phyloP scores from a whole-genome alignment of 2,888 invertebrate species.

The Sesia apiformis region DNA sequence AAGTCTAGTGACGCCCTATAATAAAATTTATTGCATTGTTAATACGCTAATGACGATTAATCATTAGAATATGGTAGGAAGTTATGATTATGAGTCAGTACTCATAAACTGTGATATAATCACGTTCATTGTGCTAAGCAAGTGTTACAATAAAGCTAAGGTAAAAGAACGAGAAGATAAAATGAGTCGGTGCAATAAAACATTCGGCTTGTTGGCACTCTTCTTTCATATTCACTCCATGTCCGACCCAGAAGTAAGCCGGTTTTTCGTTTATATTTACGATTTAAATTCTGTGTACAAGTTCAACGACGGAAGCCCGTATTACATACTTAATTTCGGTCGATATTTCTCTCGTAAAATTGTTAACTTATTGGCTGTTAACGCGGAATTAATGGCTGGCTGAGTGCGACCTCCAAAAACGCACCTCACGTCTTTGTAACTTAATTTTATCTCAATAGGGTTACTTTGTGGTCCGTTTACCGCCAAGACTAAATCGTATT shows the following conservation, averaged over 20 bases:
- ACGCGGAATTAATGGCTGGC: conserved; percentile 43
- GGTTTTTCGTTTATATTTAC: neutral
- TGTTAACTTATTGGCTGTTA: conserved; percentile 43
- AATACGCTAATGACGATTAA: too few relatives aligned
- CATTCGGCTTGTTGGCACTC: too few relatives aligned
- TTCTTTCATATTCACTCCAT: too few relatives aligned
- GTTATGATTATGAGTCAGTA: too few relatives aligned
- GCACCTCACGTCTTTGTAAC: conserved; percentile 3
- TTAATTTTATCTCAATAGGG: conserved; percentile 23
- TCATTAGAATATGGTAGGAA: too few relatives aligned
- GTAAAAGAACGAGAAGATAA: too few relatives aligned
- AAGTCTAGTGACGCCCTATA: too few relatives aligned
- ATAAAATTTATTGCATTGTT: too few relatives aligned
- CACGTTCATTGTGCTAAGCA: too few relatives aligned
- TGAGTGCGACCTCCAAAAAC: conserved; percentile 36
- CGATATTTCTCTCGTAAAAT: conserved; percentile 51
- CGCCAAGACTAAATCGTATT: conserved; percentile 32
- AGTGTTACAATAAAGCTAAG: too few relatives aligned
- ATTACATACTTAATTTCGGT: conserved; percentile 34
- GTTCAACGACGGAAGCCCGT: conserved; percentile 13
- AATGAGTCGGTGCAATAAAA: too few relatives aligned
- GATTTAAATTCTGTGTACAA: conserved; percentile 1
- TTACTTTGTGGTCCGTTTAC: conserved; percentile 27
- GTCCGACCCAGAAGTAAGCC: neutral
- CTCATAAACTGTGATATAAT: too few relatives aligned